A percentile compares a stretch with the other conserved stretches of the same genome.
Conservation (phyloP, 30 jellyfish, hydroid and myxozoan species). For the Hydractinia symbiolongicarpus region DNA sequence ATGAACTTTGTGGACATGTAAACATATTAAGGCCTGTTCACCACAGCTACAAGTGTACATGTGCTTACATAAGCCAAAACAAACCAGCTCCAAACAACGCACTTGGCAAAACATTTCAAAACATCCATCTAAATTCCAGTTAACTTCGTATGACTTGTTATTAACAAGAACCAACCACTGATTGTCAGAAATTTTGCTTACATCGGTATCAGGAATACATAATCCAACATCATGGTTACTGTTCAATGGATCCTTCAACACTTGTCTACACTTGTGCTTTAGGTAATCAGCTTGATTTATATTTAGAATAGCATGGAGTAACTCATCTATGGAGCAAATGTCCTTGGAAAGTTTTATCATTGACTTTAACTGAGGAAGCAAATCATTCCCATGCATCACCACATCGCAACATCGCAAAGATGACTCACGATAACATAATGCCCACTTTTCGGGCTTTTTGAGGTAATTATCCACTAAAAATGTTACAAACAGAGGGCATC, state of each 20-base stretch:
- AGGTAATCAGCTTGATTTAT: constrained; percentile 20
- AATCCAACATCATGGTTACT: constrained; percentile 16
- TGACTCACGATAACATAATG: constrained; percentile 35
- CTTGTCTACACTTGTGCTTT: constrained; percentile 10
- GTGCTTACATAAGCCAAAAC: constrained; percentile 33
- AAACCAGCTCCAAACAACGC: constrained; percentile 21
- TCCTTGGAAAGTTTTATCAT: constrained; percentile 17
- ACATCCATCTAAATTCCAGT: constrained; percentile 25
- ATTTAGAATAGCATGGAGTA: constrained; percentile 10
- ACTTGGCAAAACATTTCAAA: constrained; percentile 14
- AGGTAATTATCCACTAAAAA: constrained; percentile 20
- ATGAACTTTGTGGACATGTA: constrained; percentile 32
- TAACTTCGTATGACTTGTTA: not conserved
- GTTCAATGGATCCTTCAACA: constrained; percentile 21
- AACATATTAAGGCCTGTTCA: constrained; percentile 7
- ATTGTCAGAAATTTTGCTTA: constrained; percentile 8
- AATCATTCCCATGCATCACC: constrained; percentile 24
- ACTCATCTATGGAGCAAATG: constrained; percentile 16
- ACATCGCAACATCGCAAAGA: constrained; percentile 33
- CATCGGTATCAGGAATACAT: not conserved
- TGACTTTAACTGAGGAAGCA: constrained; percentile 30
- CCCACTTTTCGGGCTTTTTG: constrained; percentile 45
- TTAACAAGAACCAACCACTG: constrained; percentile 16
- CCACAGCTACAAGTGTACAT: constrained; percentile 24
- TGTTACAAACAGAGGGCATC: constrained; percentile 25